These are phyloP conservation scores for Urocolius indicus DNA, from an alignment of 2,113 vertebrate genomes.

Conservation along the genomic window DNA sequence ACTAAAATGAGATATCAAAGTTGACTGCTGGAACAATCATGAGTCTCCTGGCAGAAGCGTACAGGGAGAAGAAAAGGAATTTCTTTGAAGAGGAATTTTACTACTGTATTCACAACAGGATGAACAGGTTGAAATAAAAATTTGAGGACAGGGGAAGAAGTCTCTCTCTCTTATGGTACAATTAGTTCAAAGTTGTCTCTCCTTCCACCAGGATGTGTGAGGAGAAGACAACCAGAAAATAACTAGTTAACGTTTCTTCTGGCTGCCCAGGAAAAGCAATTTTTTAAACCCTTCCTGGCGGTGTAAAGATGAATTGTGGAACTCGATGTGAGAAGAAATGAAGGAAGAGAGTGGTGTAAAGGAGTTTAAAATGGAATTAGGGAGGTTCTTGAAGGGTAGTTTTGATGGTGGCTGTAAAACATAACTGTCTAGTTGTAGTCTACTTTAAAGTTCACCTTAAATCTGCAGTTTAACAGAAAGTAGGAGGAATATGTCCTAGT, in stretches of 20 bases:
- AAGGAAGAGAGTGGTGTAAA: neutral
- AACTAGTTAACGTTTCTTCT: neutral
- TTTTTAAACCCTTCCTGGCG: neutral
- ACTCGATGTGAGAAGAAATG: neutral
- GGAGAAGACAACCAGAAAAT: neutral
- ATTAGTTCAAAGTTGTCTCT: neutral
- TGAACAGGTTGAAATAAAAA: neutral
- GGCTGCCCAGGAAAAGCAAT: neutral
- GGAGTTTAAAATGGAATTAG: neutral
- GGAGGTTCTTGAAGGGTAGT: neutral
- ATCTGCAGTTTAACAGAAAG: neutral
- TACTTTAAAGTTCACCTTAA: neutral
- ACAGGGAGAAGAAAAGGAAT: neutral
- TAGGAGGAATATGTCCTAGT: neutral
- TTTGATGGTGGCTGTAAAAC: neutral
- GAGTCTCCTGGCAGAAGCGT: neutral
- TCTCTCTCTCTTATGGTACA: neutral
- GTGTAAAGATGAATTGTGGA: neutral
- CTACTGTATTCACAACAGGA: neutral
- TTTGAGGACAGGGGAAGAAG: accelerated
- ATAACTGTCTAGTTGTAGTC: neutral
- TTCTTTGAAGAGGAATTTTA: neutral
- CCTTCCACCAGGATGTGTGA: neutral
- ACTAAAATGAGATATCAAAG: neutral
- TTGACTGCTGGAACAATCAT: neutral